Conservation (phyloP, 2,113 vertebrate genomes). For the Marmota flaviventris region DNA sequence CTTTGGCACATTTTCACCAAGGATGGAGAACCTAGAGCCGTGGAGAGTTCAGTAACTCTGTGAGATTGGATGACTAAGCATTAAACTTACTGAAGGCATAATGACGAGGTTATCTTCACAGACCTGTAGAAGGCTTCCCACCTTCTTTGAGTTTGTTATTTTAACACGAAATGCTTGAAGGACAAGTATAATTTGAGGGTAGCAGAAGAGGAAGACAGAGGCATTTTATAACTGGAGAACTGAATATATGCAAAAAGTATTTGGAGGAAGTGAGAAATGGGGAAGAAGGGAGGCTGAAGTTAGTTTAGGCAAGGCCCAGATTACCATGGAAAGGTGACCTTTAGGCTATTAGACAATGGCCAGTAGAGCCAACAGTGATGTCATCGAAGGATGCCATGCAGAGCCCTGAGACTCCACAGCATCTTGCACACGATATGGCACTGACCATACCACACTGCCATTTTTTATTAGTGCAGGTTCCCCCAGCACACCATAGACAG, state of each 20-base stretch:
- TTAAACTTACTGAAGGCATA: neutral
- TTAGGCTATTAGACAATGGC: neutral
- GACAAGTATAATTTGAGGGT: neutral
- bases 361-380: neutral
- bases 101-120: neutral
- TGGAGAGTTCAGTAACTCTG: neutral
- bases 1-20: neutral
- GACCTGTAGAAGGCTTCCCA: neutral
- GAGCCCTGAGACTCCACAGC: neutral
- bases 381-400: rapidly evolving
- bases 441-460: neutral
- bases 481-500: neutral
- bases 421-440: rapidly evolving
- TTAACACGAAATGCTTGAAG: neutral
- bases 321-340: neutral
- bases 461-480: neutral
- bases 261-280: neutral
- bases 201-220: neutral
- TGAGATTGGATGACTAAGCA: neutral
- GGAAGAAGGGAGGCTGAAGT: neutral
- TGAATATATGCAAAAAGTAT: neutral
- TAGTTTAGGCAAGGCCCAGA: neutral
- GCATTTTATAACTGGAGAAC: neutral
- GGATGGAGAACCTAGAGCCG: neutral
- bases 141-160: neutral